phyloP scores from a whole-genome alignment of 2,797 vertebrate species.

The Thaleichthys pacificus region DNA sequence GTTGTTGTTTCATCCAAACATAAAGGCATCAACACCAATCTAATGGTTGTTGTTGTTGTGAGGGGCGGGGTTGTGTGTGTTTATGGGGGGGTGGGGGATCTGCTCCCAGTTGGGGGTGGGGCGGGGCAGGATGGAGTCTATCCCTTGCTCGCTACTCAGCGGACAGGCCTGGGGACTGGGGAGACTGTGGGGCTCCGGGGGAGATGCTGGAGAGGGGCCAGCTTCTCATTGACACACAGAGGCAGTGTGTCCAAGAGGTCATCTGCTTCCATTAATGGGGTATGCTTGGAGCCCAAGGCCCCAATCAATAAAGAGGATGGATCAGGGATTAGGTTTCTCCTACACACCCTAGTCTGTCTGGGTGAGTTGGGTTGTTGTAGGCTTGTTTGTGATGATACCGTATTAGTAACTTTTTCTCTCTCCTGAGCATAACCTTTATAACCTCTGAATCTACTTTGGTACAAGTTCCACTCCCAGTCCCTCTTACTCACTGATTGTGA shows the following conservation, averaged over 20 bases:
- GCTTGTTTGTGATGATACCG: slow-evolving; percentile 35
- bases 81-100: slow-evolving; percentile 41
- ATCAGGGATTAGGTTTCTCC: slow-evolving; percentile 65
- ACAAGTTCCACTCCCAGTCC: slow-evolving; percentile 15
- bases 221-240: slow-evolving; percentile 36
- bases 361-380: slow-evolving; percentile 47
- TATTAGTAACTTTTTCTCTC: slow-evolving; percentile 25
- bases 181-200: slow-evolving; percentile 25
- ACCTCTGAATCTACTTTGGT: slow-evolving; percentile 30
- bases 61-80: slow-evolving; percentile 22
- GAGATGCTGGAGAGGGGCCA: slow-evolving; percentile 39
- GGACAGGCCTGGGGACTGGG: background rate
- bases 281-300: slow-evolving; percentile 62
- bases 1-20: slow-evolving; percentile 24
- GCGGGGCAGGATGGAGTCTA: slow-evolving; percentile 14
- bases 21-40: slow-evolving; percentile 22
- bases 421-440: slow-evolving; percentile 33
- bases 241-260: slow-evolving; percentile 65
- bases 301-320: slow-evolving; percentile 71
- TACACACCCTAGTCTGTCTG: slow-evolving; percentile 46
- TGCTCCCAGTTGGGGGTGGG: slow-evolving; percentile 10
- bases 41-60: background rate
- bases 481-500: slow-evolving; percentile 40
- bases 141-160: slow-evolving; percentile 15
- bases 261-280: slow-evolving; percentile 68